Evolutionary conservation across 2,888 invertebrate species (phyloP).

Genomic region (Antitype chi): DNA sequence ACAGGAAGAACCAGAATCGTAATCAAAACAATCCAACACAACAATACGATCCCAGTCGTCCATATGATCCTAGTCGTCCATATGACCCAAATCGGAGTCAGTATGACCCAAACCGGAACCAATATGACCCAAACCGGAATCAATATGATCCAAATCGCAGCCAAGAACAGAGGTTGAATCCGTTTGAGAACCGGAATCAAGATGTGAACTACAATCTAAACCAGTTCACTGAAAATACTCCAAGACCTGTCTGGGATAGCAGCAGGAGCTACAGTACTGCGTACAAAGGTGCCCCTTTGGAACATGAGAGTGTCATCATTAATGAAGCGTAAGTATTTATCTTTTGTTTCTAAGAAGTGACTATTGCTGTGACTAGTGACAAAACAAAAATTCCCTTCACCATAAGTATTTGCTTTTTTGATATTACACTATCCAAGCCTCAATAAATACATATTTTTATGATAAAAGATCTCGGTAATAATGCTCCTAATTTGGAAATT

Average conservation of each 20-base stretch:
- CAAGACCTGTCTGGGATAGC: constrained; percentile 80
- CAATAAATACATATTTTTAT: too few species aligned
- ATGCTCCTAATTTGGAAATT: too few species aligned
- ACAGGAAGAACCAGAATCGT: constrained; percentile 73
- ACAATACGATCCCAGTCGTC: constrained; percentile 56
- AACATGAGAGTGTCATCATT: constrained; percentile 88
- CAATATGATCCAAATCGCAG: constrained; percentile 54
- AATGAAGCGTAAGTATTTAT: constrained; percentile 89
- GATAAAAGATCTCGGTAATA: too few species aligned
- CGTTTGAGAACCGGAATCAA: constrained; percentile 72
- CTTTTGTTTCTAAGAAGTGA: background rate
- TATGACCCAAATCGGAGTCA: constrained; percentile 73
- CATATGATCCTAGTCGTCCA: constrained; percentile 63
- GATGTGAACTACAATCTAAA: constrained; percentile 74
- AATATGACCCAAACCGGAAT: constrained; percentile 51
- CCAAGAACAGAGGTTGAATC: constrained; percentile 67
- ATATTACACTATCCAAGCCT: background rate
- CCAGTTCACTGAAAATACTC: constrained; percentile 76
- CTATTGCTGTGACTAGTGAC: background rate
- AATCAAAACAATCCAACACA: constrained; percentile 75
- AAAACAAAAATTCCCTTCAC: background rate
- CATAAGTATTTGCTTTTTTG: background rate
- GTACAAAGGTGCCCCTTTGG: constrained; percentile 78
- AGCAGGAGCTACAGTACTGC: constrained; percentile 76
- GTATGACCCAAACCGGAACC: constrained; percentile 47